phyloP scores from a whole-genome alignment of 2,113 vertebrate species.

The Miniopterus natalensis region DNA sequence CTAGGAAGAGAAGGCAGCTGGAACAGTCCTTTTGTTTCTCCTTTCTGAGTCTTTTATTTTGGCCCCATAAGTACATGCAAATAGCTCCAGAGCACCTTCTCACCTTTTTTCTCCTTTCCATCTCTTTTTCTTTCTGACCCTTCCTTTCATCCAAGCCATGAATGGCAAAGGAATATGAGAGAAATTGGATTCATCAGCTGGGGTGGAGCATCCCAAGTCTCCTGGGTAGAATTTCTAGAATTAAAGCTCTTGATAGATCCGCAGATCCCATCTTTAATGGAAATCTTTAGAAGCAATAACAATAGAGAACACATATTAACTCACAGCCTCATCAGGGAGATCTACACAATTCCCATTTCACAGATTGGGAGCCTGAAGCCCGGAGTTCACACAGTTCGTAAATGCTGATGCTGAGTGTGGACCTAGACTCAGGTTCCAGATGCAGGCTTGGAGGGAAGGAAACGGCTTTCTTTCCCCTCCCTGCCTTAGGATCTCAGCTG shows the following conservation, averaged over 20 bases:
- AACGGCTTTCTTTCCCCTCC: not conserved
- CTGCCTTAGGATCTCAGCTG: not conserved
- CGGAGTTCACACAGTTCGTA: not conserved
- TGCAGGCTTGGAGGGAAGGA: not conserved
- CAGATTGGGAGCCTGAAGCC: not conserved
- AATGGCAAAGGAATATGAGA: not conserved
- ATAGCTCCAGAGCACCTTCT: not conserved
- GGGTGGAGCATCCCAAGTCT: not conserved
- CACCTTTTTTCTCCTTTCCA: not conserved
- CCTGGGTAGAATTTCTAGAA: conserved; percentile 34
- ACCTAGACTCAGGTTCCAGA: not conserved
- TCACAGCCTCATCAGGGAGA: not conserved
- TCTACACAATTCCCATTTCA: not conserved
- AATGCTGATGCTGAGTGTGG: not conserved
- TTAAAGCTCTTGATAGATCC: not conserved
- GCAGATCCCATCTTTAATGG: not conserved
- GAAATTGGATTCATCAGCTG: not conserved
- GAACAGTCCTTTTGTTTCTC: not conserved
- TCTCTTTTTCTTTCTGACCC: not conserved
- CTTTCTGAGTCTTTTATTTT: not conserved
- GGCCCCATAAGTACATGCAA: not conserved
- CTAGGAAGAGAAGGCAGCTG: not conserved
- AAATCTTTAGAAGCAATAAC: not conserved
- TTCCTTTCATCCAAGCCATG: not conserved
- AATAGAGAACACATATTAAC: not conserved